A percentile compares a stretch with the other conserved stretches of the same genome.
Conservation (phyloP, 2,888 invertebrate genomes). For the Megalurothrips usitatus region DNA sequence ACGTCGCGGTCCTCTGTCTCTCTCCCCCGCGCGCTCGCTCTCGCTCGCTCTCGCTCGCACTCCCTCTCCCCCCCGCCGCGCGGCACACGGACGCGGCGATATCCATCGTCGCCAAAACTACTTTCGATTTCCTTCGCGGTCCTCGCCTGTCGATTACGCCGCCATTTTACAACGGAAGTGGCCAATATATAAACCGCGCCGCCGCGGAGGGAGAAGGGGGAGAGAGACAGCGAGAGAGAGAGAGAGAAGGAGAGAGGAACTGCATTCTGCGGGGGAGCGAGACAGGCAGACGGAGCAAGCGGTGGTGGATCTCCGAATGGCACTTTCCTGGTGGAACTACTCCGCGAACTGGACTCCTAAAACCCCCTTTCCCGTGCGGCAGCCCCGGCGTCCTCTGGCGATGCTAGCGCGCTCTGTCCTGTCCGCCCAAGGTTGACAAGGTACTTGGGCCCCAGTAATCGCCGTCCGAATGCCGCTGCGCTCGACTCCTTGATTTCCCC, state of each 20-base stretch:
- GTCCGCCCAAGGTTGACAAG: background rate
- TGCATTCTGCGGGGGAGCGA: background rate
- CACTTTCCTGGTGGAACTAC: background rate
- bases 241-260: too few relatives aligned
- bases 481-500: too few relatives aligned
- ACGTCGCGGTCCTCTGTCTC: background rate
- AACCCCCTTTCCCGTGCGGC: background rate
- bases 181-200: slow-evolving; percentile 23
- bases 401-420: background rate
- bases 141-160: background rate
- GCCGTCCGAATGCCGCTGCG: too few relatives aligned
- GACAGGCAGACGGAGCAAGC: background rate
- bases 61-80: background rate
- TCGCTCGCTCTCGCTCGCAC: background rate
- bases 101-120: slow-evolving; percentile 13
- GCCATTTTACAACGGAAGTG: slow-evolving; percentile 17
- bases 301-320: slow-evolving; percentile 1
- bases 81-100: background rate
- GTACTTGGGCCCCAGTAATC: background rate
- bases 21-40: background rate
- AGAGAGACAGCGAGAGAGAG: too few relatives aligned
- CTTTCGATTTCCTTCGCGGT: background rate
- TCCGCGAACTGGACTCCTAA: background rate
- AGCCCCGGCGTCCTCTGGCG: too few relatives aligned
- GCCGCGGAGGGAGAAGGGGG: background rate